Base-by-base conservation (phyloP, 1,140 invertebrate species). In the Drosophila punjabiensis region DNA sequence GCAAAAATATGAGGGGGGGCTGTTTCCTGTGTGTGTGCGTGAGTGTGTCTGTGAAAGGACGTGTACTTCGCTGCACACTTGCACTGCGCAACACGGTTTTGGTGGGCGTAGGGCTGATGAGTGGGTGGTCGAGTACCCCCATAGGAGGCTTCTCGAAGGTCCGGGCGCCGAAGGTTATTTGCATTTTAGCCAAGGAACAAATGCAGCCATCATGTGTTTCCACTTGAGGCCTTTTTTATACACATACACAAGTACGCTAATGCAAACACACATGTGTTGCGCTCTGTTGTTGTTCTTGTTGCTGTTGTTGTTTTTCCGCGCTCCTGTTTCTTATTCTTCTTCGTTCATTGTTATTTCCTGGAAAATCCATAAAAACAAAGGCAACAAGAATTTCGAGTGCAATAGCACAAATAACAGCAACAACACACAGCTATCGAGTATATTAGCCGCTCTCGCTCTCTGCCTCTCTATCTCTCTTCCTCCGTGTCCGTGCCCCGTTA, bases 291-390 rank as follows among this genome's bases (percentile, higher is more conserved):
- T 56, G 76, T 77, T 35, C 13, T 55, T 56, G 7, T 77, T 78
- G 60, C 63, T 62, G 48, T 71, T 77, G 60, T 69, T 66, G 50
- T 80, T 76, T 35, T 67, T 78, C 62, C 62, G 80, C 58, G 79
- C 79, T 61, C 55, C 73, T 52, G 67, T 75, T 75, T 69, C 71
- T 33, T 41, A 41, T 48, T 78, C 62, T 75, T 79, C 70, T 70
- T 76, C 75, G 73, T 79, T 76, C 78, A 75, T 89, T 68, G 84
- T 81, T 78, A 64, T 79, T 88, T 88, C 85, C 67, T 76, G 81
- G 85, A 88, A 88, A 88, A 89, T 81, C 80, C 85, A 88, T 88
- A 88, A 88, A 88, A 88, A 88, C 85, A 88, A 88, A 88, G 83
- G 81, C 71, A 88, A 84, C 82, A 89, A 82, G 88, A 89, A 89